Evolutionary conservation across 2,888 invertebrate species (phyloP).

Genomic region (Acleris literana): DNA sequence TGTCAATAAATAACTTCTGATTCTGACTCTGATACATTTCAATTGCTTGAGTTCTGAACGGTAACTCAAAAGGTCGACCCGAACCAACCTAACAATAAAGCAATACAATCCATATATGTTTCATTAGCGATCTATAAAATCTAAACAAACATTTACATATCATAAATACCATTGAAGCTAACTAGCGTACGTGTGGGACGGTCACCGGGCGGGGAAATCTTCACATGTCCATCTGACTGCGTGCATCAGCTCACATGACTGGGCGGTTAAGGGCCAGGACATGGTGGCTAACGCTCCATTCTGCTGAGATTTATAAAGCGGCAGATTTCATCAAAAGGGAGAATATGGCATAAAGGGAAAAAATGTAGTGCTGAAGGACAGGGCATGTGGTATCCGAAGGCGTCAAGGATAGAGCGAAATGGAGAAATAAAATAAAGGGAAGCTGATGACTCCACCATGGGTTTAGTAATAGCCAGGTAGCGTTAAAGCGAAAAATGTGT

Average conservation of each 20-base stretch:
- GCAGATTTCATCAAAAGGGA: neutral
- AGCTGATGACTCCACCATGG: too few species aligned
- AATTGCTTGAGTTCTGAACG: too few species aligned
- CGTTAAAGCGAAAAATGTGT: too few species aligned
- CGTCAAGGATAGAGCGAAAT: too few species aligned
- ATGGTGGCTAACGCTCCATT: slow-evolving; percentile 29
- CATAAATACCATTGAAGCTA: slow-evolving; percentile 10
- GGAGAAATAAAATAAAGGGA: too few species aligned
- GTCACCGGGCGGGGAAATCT: slow-evolving; percentile 52
- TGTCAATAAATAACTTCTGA: too few species aligned
- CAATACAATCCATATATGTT: too few species aligned
- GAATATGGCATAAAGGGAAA: neutral
- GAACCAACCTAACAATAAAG: too few species aligned
- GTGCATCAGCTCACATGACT: slow-evolving; percentile 71
- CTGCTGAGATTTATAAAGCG: slow-evolving; percentile 2
- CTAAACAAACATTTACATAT: slow-evolving; percentile 3
- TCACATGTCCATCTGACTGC: slow-evolving; percentile 68
- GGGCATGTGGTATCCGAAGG: too few species aligned
- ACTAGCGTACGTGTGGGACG: slow-evolving; percentile 16
- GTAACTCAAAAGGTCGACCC: too few species aligned
- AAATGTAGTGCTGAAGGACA: neutral
- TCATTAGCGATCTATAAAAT: neutral
- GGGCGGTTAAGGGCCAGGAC: slow-evolving; percentile 47
- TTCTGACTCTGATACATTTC: too few species aligned
- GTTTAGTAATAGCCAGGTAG: too few species aligned